Percentiles rank a stretch among this genome's conserved stretches.
Conservation (phyloP, 2,113 vertebrate genomes). For the Colistium nudipinnis region DNA sequence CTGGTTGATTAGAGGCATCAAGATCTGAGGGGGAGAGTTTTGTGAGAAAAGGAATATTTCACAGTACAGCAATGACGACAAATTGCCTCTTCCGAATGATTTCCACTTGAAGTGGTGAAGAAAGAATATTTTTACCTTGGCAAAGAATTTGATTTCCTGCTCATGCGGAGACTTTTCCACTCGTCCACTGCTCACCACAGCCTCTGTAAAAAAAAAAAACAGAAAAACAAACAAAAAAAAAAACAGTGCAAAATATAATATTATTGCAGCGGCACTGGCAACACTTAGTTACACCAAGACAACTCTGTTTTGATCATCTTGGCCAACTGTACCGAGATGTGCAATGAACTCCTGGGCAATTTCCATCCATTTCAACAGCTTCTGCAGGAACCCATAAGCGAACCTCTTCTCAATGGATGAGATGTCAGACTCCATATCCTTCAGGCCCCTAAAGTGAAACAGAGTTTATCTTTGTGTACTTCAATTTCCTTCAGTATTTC, state of each 20-base stretch:
- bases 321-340: conserved; percentile 84
- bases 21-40: conserved; percentile 80
- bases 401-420: conserved; percentile 96
- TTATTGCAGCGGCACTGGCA: neutral
- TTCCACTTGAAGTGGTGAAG: neutral
- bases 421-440: conserved; percentile 94
- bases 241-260: neutral
- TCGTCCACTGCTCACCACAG: conserved; percentile 93
- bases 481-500: neutral
- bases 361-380: conserved; percentile 94
- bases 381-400: conserved; percentile 93
- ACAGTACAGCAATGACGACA: neutral
- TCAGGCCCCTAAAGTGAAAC: conserved; percentile 84
- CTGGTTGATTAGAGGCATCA: conserved; percentile 93
- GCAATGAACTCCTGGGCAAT: conserved; percentile 95
- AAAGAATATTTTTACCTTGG: conserved; percentile 82
- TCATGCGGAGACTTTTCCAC: conserved; percentile 95
- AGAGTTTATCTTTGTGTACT: conserved; percentile 6
- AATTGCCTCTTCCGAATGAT: neutral
- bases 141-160: conserved; percentile 96
- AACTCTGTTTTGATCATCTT: conserved; percentile 1
- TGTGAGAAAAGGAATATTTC: conserved; percentile 16
- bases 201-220: conserved; percentile 89
- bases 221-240: no score
- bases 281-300: neutral